Evolutionary conservation across 2,888 invertebrate genomes (phyloP), one percentile per base, ranked within the genome.

Genomic region (Polyploca ridens): DNA sequence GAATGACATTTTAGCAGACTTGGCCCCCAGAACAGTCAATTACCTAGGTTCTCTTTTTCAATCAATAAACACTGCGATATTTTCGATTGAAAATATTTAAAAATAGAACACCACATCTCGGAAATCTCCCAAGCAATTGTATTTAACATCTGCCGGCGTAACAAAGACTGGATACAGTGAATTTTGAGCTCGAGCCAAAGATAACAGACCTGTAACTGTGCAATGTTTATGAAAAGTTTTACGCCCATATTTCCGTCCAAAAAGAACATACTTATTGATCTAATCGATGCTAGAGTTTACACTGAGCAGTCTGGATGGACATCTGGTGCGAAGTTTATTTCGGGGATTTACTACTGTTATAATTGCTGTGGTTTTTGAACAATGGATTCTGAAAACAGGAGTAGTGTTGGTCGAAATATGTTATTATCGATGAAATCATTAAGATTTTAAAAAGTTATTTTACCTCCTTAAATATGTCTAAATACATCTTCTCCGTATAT

Each of bases 171-270:
- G 13, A 41, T 13, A 27, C 14, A 69, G 68, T 69, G 66, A 67
- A 75, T 66, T 67, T 83, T 86, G 87, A 85, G 77, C 74, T 35
- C 62, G 69, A 65, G 88, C 87, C 88, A 88, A 87, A 65, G 70
- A 79, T 83, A 84, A 87, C 84, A 84, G 66, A 73, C 69, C 63
- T 67, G 76, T 76, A 70, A 70, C 66, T 64, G 67, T 74, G 65
- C 65, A 62, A 62, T 76, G 79, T 85, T 83, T 83, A 83, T 81
- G 76, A 72, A 81, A 71, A 75, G 66, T 80, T 81, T 78, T 75
- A 80, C 19, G 10, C 54, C 54, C 70, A 79, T 77, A 83, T 83
- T 78, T 81, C 79, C 77, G 82, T 86, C 85, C 84, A 83, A 86
- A 83, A 82, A 79, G 81, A 81, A 78, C 74, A 65, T 66, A 75